Conservation (phyloP, 2,113 vertebrate species). For the Gadus chalcogrammus region DNA sequence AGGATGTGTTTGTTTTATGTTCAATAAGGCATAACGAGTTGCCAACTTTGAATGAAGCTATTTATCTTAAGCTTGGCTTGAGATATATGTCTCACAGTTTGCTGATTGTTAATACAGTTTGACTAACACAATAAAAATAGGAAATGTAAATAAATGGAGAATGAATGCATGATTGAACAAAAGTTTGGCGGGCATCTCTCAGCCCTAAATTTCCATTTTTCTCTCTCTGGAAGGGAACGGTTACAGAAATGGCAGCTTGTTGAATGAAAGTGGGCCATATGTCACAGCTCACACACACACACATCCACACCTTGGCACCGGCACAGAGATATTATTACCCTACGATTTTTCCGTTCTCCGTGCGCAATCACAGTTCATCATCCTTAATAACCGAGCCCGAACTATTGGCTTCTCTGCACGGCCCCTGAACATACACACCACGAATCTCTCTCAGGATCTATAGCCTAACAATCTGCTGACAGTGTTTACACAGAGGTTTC, state of each 20-base stretch:
- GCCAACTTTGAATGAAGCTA: conserved; percentile 16
- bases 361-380: conserved; percentile 50
- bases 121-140: not conserved
- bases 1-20: conserved; percentile 18
- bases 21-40: conserved; percentile 28
- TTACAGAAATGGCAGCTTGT: conserved; percentile 21
- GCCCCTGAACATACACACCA: conserved; percentile 42
- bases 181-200: not conserved
- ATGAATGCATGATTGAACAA: not conserved
- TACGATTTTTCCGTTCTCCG: conserved; percentile 33
- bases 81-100: conserved; percentile 10
- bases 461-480: conserved; percentile 50
- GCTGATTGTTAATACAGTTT: conserved; percentile 14
- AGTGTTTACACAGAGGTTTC: conserved; percentile 63
- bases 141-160: not conserved
- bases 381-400: conserved; percentile 37
- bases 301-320: conserved; percentile 42
- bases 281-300: conserved; percentile 9
- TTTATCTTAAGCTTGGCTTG: conserved; percentile 6
- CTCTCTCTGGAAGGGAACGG: too few species aligned
- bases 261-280: conserved; percentile 37
- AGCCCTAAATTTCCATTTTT: too few species aligned
- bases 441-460: conserved; percentile 43
- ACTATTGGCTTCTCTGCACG: conserved; percentile 47
- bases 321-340: conserved; percentile 44